Evolutionary conservation across 2,888 invertebrate genomes (phyloP).

Genomic region (Morinoia aosen): DNA sequence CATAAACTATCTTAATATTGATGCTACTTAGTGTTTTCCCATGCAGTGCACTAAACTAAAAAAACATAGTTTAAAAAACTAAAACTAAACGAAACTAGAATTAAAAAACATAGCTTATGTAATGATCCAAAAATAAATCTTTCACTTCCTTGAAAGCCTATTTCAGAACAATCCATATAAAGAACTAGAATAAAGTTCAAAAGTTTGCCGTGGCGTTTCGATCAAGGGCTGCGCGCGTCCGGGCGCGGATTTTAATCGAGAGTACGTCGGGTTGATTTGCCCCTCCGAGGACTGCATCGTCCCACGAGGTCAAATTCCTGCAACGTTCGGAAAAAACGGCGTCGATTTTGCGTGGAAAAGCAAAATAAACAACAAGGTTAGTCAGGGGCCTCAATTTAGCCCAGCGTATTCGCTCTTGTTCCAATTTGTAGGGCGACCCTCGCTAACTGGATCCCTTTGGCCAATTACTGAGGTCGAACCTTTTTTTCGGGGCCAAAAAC

Average conservation of each 20-base stretch:
- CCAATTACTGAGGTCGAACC: conserved; percentile 34
- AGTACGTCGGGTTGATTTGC: background rate
- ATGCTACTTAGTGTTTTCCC: too few relatives aligned
- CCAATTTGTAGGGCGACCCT: conserved; percentile 48
- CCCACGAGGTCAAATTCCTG: conserved; percentile 16
- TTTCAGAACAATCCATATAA: too few relatives aligned
- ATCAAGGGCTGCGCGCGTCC: background rate
- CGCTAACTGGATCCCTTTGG: conserved; percentile 46
- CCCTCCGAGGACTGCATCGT: background rate
- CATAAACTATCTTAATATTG: too few relatives aligned
- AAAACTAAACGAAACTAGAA: too few relatives aligned
- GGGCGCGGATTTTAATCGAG: background rate
- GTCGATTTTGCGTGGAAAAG: conserved; percentile 1
- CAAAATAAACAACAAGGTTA: conserved; percentile 43
- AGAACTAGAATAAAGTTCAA: too few relatives aligned
- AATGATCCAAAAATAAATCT: too few relatives aligned
- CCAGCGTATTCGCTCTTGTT: conserved; percentile 48
- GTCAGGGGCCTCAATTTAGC: conserved; percentile 46
- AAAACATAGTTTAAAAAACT: too few relatives aligned
- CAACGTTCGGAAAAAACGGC: background rate
- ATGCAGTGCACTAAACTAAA: too few relatives aligned
- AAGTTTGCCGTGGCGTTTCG: too few relatives aligned
- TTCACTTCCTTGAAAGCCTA: too few relatives aligned
- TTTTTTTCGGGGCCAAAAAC: conserved; percentile 42
- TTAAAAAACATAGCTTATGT: too few relatives aligned